A percentile compares a stretch with the other conserved stretches of the same genome.
These are phyloP conservation scores for Eilema caniola DNA, from an alignment of 2,888 invertebrate genomes.

Conservation along the genomic window DNA sequence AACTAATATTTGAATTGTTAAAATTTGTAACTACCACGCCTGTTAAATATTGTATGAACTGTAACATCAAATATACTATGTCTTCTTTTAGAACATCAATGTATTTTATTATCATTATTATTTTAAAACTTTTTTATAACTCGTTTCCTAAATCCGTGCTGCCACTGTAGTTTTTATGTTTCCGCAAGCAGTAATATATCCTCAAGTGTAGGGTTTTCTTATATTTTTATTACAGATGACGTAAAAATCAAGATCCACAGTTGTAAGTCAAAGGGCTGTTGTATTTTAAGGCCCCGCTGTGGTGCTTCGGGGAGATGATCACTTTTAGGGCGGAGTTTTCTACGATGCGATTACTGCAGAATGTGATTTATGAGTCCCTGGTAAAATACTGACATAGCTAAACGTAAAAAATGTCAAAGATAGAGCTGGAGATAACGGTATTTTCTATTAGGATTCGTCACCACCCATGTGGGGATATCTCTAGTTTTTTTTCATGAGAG, in stretches of 20 bases:
- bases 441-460: neutral
- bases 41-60: no score
- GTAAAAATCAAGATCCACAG: conserved; percentile 75
- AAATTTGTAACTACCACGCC: no score
- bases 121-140: conserved; percentile 8
- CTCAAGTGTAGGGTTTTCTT: conserved; percentile 72
- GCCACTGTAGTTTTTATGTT: conserved; percentile 72
- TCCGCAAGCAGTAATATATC: conserved; percentile 78
- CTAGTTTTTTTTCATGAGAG: no score
- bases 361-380: conserved; percentile 13
- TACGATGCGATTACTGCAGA: conserved; percentile 21
- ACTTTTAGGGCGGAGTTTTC: conserved; percentile 44
- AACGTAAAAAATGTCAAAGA: neutral
- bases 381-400: conserved; percentile 1
- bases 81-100: no score
- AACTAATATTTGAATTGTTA: no score
- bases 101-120: no score
- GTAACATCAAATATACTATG: no score
- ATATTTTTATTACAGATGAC: conserved; percentile 80
- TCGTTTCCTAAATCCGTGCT: conserved; percentile 32
- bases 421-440: neutral
- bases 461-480: neutral
- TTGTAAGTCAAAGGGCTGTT: conserved; percentile 56
- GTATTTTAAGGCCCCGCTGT: conserved; percentile 61
- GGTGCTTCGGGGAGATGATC: conserved; percentile 54